phyloP scores from a whole-genome alignment of 2,888 invertebrate genomes.

The Heliconius sara region DNA sequence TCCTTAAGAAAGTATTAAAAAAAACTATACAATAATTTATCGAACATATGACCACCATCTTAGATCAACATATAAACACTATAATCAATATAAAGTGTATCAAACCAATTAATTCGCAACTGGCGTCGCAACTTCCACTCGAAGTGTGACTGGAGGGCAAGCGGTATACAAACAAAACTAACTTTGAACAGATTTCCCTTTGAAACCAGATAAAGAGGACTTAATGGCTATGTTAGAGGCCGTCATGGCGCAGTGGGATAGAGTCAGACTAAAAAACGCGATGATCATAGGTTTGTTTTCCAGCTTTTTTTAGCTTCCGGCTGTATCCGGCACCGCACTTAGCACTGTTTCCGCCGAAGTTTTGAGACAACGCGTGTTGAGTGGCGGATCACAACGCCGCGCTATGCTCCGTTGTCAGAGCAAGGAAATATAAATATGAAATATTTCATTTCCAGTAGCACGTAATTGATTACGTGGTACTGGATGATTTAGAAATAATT shows the following conservation, averaged over 20 bases:
- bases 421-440: too few relatives aligned
- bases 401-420: too few relatives aligned
- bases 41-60: not conserved
- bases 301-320: too few relatives aligned
- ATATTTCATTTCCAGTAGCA: too few relatives aligned
- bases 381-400: too few relatives aligned
- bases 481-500: too few relatives aligned
- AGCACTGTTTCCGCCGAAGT: too few relatives aligned
- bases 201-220: constrained; percentile 21
- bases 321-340: too few relatives aligned
- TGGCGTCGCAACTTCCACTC: not conserved
- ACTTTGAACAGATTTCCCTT: not conserved
- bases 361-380: too few relatives aligned
- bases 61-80: not conserved
- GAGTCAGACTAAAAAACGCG: not conserved
- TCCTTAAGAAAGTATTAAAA: not conserved
- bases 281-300: not conserved
- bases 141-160: constrained; percentile 1
- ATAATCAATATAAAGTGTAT: not conserved
- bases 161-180: constrained; percentile 20
- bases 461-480: too few relatives aligned
- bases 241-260: not conserved
- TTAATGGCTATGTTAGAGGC: not conserved
- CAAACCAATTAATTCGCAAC: not conserved
- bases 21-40: not conserved